Base-by-base conservation (phyloP, 2,888 invertebrate species). In the Alentia gelatinosa region DNA sequence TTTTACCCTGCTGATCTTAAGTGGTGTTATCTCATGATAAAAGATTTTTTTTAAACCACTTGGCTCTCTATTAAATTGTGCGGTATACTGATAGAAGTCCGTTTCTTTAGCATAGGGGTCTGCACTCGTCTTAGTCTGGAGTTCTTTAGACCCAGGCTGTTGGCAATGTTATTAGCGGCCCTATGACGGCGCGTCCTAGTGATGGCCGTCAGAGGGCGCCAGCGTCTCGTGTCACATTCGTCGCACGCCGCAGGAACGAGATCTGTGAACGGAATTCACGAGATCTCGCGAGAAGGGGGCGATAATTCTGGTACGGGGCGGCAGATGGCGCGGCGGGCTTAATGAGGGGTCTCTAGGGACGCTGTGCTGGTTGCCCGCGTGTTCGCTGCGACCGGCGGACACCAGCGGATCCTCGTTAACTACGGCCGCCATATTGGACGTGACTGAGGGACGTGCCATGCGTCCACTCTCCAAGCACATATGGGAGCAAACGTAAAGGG, bases 341-440 rank as follows among this genome's bases (percentile, higher is more conserved):
- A 68, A 68, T 68, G 68, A 68, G 68, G 30, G 68, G 3, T 68
- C 68, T 26, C 68, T 68, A 68, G 68, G 68, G 68, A 68, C 68
- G 56, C 68, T 68, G 68, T 4, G 68, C 68, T 68, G 26, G 68
- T 68, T 12, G 30, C 68, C 33, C 30, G 5, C 68, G 68, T 56
- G 56, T 56, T 5, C 30, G 30, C 68, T 26, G 33, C 26, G 33
- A 68, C 68, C 26, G 30, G 68, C 68, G 30, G 68, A 26, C 12
- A 68, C 68, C 68, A 68, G 68, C 30, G 68, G 68, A 56, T 68
- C 30, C 30, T 68, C 68, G 68, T 68, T 68, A 68, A 30, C 23
- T 12, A 68, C 30, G 30, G 68, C 68, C 30, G 26, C 68, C 68
- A 68, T 68, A 68, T 30, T 68, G 68, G 68, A 30, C 33, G 68